Evolutionary conservation across 2,888 invertebrate genomes (phyloP).

Genomic region (Automeris io): DNA sequence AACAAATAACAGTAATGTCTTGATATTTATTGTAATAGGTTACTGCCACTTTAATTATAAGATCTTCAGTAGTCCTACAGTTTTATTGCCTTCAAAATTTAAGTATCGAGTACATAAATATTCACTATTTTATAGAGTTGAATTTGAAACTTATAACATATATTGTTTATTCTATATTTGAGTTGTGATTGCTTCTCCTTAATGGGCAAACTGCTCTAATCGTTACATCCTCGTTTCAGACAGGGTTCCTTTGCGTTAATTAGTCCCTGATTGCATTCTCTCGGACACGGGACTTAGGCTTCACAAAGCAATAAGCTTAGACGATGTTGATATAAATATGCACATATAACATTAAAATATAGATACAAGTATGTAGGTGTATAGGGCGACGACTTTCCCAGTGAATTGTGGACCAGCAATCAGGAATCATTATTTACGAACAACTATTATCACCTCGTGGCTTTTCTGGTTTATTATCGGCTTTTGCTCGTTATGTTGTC

Average conservation of each 20-base stretch:
- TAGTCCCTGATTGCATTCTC: constrained; percentile 62
- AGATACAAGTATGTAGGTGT: constrained; percentile 18
- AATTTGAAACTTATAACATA: constrained; percentile 32
- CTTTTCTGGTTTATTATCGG: constrained; percentile 76
- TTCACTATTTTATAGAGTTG: constrained; percentile 5
- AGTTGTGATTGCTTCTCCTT: constrained; percentile 73
- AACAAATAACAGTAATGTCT: not conserved
- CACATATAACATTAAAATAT: constrained; percentile 15
- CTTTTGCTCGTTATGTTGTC: constrained; percentile 75
- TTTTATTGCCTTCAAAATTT: not conserved
- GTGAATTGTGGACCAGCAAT: constrained; percentile 65
- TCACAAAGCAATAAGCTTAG: constrained; percentile 51
- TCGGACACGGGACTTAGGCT: constrained; percentile 40
- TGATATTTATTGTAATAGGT: too few relatives aligned
- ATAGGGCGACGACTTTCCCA: constrained; percentile 30
- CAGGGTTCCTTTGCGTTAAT: constrained; percentile 65
- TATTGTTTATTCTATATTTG: constrained; percentile 58
- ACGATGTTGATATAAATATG: constrained; percentile 25
- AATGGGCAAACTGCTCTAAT: constrained; percentile 62
- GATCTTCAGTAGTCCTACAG: too few relatives aligned
- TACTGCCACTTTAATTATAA: not conserved
- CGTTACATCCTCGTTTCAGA: constrained; percentile 60
- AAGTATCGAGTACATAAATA: constrained; percentile 4
- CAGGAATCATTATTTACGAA: constrained; percentile 75
- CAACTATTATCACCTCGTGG: constrained; percentile 75